Percentiles rank a stretch among this genome's conserved stretches.
phyloP scores from a whole-genome alignment of 2,113 vertebrate species.

The Anguilla rostrata region DNA sequence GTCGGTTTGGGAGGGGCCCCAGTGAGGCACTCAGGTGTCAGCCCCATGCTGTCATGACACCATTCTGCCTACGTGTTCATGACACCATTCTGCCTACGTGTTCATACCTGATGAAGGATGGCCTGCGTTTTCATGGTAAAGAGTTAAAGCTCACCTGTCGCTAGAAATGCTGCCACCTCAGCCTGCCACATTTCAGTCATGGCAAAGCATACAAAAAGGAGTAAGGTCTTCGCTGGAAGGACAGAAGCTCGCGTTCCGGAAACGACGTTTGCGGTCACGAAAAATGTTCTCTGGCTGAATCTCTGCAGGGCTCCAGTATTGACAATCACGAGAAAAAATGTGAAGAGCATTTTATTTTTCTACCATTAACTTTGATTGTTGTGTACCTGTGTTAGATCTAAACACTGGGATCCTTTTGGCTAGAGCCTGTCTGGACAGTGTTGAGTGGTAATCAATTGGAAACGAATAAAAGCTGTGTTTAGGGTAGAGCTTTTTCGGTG shows the following conservation, averaged over 20 bases:
- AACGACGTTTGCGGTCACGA: background rate
- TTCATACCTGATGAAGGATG: background rate
- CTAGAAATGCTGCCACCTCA: background rate
- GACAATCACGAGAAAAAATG: background rate
- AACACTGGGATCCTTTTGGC: background rate
- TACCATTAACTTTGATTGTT: background rate
- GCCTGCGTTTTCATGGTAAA: background rate
- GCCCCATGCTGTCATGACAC: background rate
- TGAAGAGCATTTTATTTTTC: conserved; percentile 5
- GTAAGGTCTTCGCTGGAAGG: background rate
- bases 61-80: background rate
- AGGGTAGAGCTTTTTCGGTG: background rate
- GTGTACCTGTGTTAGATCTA: background rate
- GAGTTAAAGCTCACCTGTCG: background rate
- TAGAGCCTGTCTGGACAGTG: background rate
- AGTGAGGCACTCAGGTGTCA: background rate
- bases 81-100: background rate
- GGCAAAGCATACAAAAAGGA: background rate
- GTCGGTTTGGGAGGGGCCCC: background rate
- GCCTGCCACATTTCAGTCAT: background rate
- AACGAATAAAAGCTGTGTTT: background rate
- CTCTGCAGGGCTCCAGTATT: background rate
- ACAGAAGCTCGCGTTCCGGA: background rate
- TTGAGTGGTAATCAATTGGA: background rate
- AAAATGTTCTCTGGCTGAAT: background rate